Conservation (phyloP, 2,113 vertebrate species). For the Chelonoidis abingdonii region DNA sequence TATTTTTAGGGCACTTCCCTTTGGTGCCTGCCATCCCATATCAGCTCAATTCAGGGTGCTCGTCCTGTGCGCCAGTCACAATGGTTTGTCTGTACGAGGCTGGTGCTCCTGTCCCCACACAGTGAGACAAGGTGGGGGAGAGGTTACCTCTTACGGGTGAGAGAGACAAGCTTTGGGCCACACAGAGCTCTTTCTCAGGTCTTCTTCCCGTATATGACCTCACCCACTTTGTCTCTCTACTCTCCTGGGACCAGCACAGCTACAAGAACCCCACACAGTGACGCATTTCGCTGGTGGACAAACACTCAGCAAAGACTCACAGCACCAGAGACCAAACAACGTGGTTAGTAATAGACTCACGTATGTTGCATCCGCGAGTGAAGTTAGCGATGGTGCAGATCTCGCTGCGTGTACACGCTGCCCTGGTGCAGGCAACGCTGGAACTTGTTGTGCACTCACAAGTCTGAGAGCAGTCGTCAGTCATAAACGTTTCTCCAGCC, state of each 20-base stretch:
- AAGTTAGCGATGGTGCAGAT: constrained; percentile 62
- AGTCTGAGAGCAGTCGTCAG: constrained; percentile 72
- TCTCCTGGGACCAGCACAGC: not conserved
- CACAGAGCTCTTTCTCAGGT: not conserved
- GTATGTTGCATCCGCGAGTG: constrained; percentile 69
- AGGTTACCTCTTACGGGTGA: not conserved
- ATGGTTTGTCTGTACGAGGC: not conserved
- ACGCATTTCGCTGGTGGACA: not conserved
- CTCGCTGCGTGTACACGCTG: constrained; percentile 6
- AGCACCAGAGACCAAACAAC: not conserved
- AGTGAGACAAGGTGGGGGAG: not conserved
- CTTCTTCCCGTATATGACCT: not conserved
- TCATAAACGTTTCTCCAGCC: constrained; percentile 67
- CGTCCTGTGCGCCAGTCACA: not conserved
- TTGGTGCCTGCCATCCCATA: not conserved
- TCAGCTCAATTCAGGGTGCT: not conserved
- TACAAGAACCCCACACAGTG: not conserved
- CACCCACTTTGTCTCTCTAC: not conserved
- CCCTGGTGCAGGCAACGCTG: constrained; percentile 23
- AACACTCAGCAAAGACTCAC: not conserved
- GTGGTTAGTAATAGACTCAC: constrained; percentile 47
- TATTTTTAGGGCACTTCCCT: not conserved
- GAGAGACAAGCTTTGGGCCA: not conserved
- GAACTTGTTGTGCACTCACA: constrained; percentile 71
- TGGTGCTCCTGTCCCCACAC: not conserved